Evolutionary conservation across 2,113 vertebrate genomes (phyloP).

Genomic region (Calidris pugnax): DNA sequence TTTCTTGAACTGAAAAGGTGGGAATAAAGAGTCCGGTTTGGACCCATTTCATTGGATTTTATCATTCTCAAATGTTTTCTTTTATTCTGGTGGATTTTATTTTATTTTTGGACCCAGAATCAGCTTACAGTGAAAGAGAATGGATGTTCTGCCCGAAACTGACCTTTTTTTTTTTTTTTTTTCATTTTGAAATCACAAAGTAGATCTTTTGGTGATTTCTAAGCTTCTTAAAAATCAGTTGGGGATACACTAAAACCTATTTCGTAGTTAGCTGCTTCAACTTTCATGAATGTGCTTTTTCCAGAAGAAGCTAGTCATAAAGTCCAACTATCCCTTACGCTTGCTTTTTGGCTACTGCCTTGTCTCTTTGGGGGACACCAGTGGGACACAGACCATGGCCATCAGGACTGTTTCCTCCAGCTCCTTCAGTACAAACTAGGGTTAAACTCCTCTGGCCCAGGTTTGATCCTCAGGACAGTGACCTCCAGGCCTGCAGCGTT

Average conservation of each 20-base stretch:
- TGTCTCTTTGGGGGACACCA: background rate
- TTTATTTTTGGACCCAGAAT: background rate
- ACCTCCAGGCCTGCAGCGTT: background rate
- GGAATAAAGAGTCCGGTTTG: background rate
- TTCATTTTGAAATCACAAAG: background rate
- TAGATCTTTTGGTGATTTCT: background rate
- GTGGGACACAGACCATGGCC: background rate
- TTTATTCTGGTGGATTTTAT: background rate
- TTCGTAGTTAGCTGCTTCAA: background rate
- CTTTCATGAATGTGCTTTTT: background rate
- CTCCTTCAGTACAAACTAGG: background rate
- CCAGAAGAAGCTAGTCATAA: background rate
- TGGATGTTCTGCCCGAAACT: background rate
- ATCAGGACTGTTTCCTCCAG: background rate
- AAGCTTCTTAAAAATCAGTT: background rate
- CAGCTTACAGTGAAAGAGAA: background rate
- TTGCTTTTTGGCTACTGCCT: background rate
- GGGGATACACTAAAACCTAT: background rate
- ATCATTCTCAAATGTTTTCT: background rate
- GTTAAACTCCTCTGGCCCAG: background rate
- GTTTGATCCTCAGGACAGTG: background rate
- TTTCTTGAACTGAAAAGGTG: background rate
- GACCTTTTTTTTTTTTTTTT: background rate
- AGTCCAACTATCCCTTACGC: background rate
- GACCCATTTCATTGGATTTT: background rate